These are phyloP conservation scores for Pempheris klunzingeri DNA, from an alignment of 2,797 vertebrate genomes.

Conservation along the genomic window DNA sequence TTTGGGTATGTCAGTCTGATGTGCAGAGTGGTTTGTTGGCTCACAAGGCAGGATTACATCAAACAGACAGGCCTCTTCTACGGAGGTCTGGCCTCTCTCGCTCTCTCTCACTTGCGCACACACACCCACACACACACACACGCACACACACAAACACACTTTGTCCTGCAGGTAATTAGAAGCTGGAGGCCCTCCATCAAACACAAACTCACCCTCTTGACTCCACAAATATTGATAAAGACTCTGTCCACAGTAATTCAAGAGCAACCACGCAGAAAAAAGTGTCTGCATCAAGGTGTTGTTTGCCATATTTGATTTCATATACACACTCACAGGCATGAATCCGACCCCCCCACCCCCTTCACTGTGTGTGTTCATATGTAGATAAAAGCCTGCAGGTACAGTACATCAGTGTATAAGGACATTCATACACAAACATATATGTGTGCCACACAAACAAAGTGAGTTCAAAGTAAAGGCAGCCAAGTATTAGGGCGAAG, in stretches of 20 bases:
- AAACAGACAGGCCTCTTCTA: conserved; percentile 72
- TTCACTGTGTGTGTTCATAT: conserved; percentile 12
- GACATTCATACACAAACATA: conserved; percentile 24
- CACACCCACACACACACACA: conserved; percentile 10
- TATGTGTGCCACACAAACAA: conserved; percentile 36
- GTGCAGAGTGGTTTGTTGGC: conserved; percentile 74
- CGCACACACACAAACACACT: conserved; percentile 55
- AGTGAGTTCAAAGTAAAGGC: conserved; percentile 65
- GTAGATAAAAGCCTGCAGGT: conserved; percentile 31
- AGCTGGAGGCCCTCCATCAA: conserved; percentile 73
- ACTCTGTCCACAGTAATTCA: conserved; percentile 58
- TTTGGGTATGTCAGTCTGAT: conserved; percentile 78
- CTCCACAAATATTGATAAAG: conserved; percentile 80
- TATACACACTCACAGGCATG: conserved; percentile 21
- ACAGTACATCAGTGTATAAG: conserved; percentile 1
- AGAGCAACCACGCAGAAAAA: conserved; percentile 57
- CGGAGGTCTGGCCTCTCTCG: conserved; percentile 69
- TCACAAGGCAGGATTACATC: conserved; percentile 80
- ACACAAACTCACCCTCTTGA: conserved; percentile 72
- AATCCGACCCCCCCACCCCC: conserved; percentile 17
- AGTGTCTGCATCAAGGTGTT: conserved; percentile 47
- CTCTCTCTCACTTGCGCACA: background rate
- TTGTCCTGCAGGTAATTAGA: conserved; percentile 72
- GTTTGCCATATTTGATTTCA: conserved; percentile 51
- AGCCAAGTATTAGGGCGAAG: conserved; percentile 60